phyloP scores from a whole-genome alignment of 2,113 vertebrate species.

The Myrmecophaga tridactyla region DNA sequence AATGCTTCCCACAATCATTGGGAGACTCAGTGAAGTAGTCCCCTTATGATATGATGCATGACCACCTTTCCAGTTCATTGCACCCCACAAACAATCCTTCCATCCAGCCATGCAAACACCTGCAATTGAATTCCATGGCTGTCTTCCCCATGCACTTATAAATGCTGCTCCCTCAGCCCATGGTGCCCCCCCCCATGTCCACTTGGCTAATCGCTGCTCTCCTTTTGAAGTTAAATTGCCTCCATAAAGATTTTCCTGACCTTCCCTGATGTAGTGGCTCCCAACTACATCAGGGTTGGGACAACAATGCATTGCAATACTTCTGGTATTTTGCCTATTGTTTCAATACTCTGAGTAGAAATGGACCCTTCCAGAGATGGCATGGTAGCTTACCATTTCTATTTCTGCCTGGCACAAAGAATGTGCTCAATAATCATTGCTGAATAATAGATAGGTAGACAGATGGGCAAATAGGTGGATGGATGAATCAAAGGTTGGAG shows the following conservation, averaged over 20 bases:
- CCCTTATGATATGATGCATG: no score
- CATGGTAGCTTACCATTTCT: background rate
- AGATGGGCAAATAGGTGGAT: background rate
- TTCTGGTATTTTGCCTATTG: background rate
- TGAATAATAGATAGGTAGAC: background rate
- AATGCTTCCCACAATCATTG: background rate
- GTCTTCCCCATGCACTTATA: rapidly evolving
- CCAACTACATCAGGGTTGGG: background rate
- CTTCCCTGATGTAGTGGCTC: background rate
- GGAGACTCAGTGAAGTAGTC: background rate
- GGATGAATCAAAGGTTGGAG: rapidly evolving
- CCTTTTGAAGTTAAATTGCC: background rate
- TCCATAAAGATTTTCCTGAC: background rate
- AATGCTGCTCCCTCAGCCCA: background rate
- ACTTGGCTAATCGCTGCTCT: background rate
- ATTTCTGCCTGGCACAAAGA: background rate
- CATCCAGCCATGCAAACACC: background rate
- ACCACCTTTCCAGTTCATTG: background rate
- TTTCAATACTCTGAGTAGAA: background rate
- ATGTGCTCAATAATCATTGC: background rate
- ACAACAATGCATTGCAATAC: rapidly evolving
- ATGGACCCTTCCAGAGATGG: background rate
- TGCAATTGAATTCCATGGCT: background rate
- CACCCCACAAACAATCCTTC: background rate
- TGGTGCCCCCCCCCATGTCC: background rate